Base-by-base conservation (phyloP, 2,797 vertebrate genomes). In the Clarias fuscus region DNA sequence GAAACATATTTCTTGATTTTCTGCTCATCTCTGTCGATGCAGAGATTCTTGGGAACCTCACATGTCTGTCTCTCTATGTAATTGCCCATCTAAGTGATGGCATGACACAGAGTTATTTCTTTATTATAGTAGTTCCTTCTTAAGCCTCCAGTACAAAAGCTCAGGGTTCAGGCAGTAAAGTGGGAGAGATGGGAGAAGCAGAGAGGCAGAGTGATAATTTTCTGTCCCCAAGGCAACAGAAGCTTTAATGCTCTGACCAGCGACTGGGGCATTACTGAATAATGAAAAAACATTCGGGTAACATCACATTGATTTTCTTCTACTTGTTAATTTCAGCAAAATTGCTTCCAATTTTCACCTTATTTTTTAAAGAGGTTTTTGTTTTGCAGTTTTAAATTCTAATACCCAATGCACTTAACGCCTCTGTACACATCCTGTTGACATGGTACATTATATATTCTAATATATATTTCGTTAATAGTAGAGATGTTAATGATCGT, bases 21-120 rank as follows among this genome's bases (percentile, higher is more conserved):
- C 11, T 8, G 17, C 53, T 48, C 48, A 65, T 14, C 82, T 53
- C 13, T 17, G 15, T 64, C 5, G 15, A 82, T 22, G 33, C 20
- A 62, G 58, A 61, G 14, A 43, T 40, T 62, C 37, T 17, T 72
- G 1, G 17, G 83, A 14, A 61, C 18, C 67, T 77, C 77, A 37
- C 77, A 68, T 70, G 84, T 77, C 81, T 82, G 59, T 40, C 67
- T 70, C 18, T 72, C 24, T 33, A 61, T 79, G 43, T 85, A 83
- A 88, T 87, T 87, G 48, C 61, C 43, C 30, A 33, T 84, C 73
- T 84, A n/a, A 77, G 67, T 11, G 30, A 20, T 77, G n/a, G 0
- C 33, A n/a, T 56, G 65, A 68, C 5, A 17, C 33, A 0, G 3
- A 18, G 43, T 73, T 84, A 73, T 79, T 27, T 5, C 65, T 24